A percentile compares a stretch with the other conserved stretches of the same genome.
phyloP scores from a whole-genome alignment of 2,113 vertebrate genomes.

The Heliornis fulica region DNA sequence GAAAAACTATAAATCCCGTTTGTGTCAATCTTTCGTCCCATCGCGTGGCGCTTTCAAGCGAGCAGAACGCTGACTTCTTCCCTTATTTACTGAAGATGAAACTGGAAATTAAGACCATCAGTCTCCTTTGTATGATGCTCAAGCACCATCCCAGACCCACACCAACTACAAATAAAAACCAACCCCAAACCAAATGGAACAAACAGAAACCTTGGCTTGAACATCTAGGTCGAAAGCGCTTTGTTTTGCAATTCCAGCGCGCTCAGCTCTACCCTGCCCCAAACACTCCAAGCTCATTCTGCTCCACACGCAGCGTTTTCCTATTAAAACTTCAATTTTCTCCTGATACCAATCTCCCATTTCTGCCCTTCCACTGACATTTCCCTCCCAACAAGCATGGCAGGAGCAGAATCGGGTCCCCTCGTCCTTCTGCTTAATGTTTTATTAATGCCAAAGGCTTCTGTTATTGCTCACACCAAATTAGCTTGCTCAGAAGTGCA shows the following conservation, averaged over 20 bases:
- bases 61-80: not conserved
- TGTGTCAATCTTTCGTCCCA: not conserved
- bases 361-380: not conserved
- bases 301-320: not conserved
- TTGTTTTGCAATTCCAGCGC: not conserved
- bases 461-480: not conserved
- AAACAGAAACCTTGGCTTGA: not conserved
- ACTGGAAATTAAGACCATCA: not conserved
- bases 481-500: not conserved
- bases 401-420: not conserved
- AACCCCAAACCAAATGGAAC: not conserved
- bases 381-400: not conserved
- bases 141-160: not conserved
- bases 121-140: not conserved
- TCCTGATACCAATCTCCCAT: not conserved
- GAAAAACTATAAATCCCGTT: not conserved
- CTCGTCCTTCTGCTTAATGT: not conserved
- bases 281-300: not conserved
- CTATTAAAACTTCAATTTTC: not conserved
- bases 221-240: not conserved
- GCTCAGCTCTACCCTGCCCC: not conserved
- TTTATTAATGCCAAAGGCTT: not conserved
- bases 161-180: not conserved
- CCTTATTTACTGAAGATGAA: not conserved
- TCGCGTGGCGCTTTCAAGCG: rapidly evolving